phyloP scores from a whole-genome alignment of 2,888 invertebrate genomes.

The Orchestes rusci region DNA sequence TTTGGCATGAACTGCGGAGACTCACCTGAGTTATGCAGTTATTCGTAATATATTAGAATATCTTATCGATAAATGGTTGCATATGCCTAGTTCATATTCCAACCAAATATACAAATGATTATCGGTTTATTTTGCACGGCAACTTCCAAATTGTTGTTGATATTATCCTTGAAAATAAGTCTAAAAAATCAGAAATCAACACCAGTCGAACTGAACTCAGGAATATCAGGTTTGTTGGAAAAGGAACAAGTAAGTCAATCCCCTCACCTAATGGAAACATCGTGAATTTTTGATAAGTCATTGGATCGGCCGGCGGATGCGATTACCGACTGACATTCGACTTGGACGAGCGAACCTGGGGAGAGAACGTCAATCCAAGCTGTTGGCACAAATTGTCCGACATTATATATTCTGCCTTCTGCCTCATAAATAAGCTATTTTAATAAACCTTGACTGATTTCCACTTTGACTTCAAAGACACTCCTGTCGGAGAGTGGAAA shows the following conservation, averaged over 20 bases:
- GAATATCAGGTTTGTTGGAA: constrained; percentile 8
- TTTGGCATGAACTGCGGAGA: too few relatives aligned
- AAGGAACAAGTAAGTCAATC: constrained; percentile 14
- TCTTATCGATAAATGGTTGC: too few relatives aligned
- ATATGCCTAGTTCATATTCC: too few relatives aligned
- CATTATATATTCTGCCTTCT: constrained; percentile 28
- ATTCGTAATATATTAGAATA: too few relatives aligned
- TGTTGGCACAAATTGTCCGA: constrained; percentile 33
- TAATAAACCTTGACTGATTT: too few relatives aligned
- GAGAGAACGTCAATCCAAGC: constrained; percentile 34
- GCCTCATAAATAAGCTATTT: constrained; percentile 29
- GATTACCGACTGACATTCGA: constrained; percentile 19
- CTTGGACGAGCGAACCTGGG: constrained; percentile 22
- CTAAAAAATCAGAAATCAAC: constrained; percentile 9
- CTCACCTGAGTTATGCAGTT: too few relatives aligned
- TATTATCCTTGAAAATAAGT: too few relatives aligned
- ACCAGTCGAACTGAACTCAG: constrained; percentile 3
- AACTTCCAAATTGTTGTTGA: too few relatives aligned
- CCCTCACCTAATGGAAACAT: constrained; percentile 16
- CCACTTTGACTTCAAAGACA: too few relatives aligned
- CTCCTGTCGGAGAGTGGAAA: too few relatives aligned
- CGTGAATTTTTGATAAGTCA: constrained; percentile 21
- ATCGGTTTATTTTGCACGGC: too few relatives aligned
- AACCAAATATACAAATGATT: too few relatives aligned
- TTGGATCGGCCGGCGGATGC: constrained; percentile 19